These are phyloP conservation scores for Cyclina sinensis DNA, from an alignment of 1,140 invertebrate species.

Conservation along the genomic window DNA sequence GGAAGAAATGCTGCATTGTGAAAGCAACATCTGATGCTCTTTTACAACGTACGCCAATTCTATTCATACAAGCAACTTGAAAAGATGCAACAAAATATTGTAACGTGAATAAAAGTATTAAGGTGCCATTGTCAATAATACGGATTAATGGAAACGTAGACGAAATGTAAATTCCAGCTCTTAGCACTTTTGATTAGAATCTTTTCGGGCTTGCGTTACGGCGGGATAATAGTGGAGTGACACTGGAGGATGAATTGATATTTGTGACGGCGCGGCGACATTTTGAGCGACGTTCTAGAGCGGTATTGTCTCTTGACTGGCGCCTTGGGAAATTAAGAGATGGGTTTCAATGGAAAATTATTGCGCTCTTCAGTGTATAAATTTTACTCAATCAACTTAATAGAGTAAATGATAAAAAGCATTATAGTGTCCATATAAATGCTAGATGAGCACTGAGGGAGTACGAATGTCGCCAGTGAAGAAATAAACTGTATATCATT, in stretches of 20 bases:
- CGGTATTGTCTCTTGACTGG: slow-evolving; percentile 38
- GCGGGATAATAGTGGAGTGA: not conserved
- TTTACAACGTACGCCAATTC: no score
- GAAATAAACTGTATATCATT: slow-evolving; percentile 60
- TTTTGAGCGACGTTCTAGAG: slow-evolving; percentile 28
- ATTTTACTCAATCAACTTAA: slow-evolving; percentile 71
- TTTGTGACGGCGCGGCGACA: not conserved
- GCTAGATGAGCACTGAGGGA: slow-evolving; percentile 47
- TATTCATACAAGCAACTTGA: no score
- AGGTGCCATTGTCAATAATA: not conserved
- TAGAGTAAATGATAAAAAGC: slow-evolving; percentile 70
- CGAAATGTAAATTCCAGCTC: slow-evolving; percentile 25
- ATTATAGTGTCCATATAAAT: slow-evolving; percentile 65
- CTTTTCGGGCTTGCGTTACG: not conserved
- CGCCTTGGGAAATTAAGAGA: slow-evolving; percentile 66
- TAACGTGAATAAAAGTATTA: not conserved
- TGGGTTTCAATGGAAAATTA: slow-evolving; percentile 66
- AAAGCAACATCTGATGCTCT: not conserved
- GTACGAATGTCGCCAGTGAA: slow-evolving; percentile 14
- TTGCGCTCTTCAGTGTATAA: slow-evolving; percentile 69
- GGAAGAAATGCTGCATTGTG: no score
- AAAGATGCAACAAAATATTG: not conserved
- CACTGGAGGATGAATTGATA: not conserved
- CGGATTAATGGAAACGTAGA: not conserved
- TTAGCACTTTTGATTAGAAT: slow-evolving; percentile 22